These are phyloP conservation scores for Theretra japonica DNA, from an alignment of 2,888 invertebrate genomes.

Conservation along the genomic window DNA sequence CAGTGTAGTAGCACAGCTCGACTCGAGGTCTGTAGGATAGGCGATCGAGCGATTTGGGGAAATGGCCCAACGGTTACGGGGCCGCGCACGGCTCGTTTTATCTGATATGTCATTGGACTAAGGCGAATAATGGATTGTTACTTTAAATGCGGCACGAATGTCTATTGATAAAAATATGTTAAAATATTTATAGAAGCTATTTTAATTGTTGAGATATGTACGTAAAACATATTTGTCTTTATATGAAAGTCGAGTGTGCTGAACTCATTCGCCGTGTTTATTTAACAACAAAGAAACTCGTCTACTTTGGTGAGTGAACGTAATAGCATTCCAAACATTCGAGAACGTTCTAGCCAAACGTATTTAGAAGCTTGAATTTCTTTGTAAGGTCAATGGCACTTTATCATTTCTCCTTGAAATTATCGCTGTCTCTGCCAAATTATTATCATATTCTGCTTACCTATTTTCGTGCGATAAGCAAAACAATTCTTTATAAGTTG, in stretches of 20 bases:
- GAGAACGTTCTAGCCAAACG: slow-evolving; percentile 30
- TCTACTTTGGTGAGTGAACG: slow-evolving; percentile 15
- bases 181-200: neutral
- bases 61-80: slow-evolving; percentile 66
- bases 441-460: slow-evolving; percentile 46
- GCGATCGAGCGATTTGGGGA: slow-evolving; percentile 66
- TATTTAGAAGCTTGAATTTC: slow-evolving; percentile 48
- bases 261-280: slow-evolving; percentile 12
- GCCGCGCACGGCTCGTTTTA: slow-evolving; percentile 41
- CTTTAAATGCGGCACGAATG: neutral
- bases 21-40: slow-evolving; percentile 68
- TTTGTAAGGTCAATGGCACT: slow-evolving; percentile 75
- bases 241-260: neutral
- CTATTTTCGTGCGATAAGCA: slow-evolving; percentile 17
- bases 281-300: slow-evolving; percentile 20
- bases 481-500: neutral
- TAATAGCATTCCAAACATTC: slow-evolving; percentile 29
- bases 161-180: neutral
- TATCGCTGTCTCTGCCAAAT: slow-evolving; percentile 65
- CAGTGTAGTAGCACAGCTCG: slow-evolving; percentile 56
- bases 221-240: neutral
- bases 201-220: neutral
- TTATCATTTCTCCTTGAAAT: slow-evolving; percentile 78
- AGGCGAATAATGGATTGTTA: neutral
- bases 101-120: slow-evolving; percentile 25